Base-by-base conservation (phyloP, 1,140 invertebrate genomes). In the Polypedilum vanderplanki region DNA sequence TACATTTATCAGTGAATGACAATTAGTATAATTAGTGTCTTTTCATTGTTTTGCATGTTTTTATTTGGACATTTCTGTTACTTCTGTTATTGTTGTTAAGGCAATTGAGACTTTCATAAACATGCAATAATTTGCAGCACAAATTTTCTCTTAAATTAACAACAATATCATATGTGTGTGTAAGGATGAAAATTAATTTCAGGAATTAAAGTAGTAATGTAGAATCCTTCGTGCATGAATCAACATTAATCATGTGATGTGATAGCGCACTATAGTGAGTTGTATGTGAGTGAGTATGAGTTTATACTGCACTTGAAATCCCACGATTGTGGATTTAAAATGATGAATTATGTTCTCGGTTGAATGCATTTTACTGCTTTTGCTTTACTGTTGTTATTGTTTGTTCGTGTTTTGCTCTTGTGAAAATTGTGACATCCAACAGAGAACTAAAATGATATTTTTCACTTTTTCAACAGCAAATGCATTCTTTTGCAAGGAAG, bases 311-410 rank as follows among this genome's bases (percentile, higher is more conserved):
- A 57, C 46, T 57, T 57, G 46, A 57, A 57, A 57, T 57, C 46
- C 46, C 46, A 57, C 46, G 46, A 57, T 57, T 57, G 46, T 57
- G 46, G 46, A 57, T 57, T 33, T 57, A 57, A 57, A 57, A 57
- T 57, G 46, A 57, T 57, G 46, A 57, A 57, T 57, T 57, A 57
- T 57, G 46, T 57, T 57, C 46, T 57, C 46, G 46, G 46, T 57
- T 57, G 46, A 57, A 57, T 57, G 46, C 46, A 57, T 57, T 57
- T 57, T n/a, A 4, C 10, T 57, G 8, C 46, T 57, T 4, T 8
- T 12, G 15, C 46, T 57, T 57, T 15, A n/a, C 10, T 57, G n/a
- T n/a, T 57, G 46, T n/a, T 57, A n/a, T n/a, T 57, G 10, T 57
- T 57, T 57, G 3, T 15, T 12, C 1, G 12, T 46, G 9, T 46